Percentiles rank a stretch among this genome's conserved stretches.
These are phyloP conservation scores for Ciconia boyciana DNA, from an alignment of 2,113 vertebrate genomes.

Conservation along the genomic window DNA sequence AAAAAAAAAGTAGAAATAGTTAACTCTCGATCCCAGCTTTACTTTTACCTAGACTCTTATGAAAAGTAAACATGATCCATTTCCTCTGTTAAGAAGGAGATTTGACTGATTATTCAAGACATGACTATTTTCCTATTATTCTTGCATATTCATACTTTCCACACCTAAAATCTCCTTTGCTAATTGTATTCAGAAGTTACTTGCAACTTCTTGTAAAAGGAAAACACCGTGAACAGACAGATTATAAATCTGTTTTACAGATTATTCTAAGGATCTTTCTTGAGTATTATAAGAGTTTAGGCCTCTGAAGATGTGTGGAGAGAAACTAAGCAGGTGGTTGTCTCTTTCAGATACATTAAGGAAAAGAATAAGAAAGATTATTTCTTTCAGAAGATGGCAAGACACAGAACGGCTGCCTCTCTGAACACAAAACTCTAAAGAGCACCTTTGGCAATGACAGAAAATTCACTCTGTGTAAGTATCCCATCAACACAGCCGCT, in stretches of 20 bases:
- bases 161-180: neutral
- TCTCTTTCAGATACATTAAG: neutral
- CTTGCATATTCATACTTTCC: neutral
- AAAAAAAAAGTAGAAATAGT: neutral
- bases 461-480: neutral
- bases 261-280: neutral
- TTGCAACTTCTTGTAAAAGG: neutral
- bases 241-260: neutral
- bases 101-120: neutral
- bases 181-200: neutral
- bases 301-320: neutral
- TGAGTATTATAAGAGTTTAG: neutral
- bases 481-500: neutral
- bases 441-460: neutral
- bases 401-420: neutral
- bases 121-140: neutral
- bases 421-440: neutral
- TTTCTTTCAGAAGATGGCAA: neutral
- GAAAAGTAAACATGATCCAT: neutral
- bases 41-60: neutral
- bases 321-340: neutral
- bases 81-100: neutral
- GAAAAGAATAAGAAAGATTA: neutral
- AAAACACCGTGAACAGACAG: neutral
- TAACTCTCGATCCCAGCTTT: neutral